These are phyloP conservation scores for Notodonta ziczac DNA, from an alignment of 2,888 invertebrate species.

Conservation along the genomic window DNA sequence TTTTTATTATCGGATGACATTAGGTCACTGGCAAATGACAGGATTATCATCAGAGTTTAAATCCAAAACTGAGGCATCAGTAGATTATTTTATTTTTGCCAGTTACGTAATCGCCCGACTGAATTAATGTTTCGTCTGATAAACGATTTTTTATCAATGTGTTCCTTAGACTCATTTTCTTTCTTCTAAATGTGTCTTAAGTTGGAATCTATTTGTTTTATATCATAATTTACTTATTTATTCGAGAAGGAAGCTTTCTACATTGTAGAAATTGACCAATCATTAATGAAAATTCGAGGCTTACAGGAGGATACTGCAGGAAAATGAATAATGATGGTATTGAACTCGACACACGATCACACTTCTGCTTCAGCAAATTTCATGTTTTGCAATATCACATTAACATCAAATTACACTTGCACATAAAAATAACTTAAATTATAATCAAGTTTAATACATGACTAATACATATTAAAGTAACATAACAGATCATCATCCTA, in stretches of 20 bases:
- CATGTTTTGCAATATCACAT: conserved; percentile 48
- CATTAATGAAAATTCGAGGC: conserved; percentile 28
- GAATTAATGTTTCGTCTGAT: neutral
- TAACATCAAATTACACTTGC: conserved; percentile 34
- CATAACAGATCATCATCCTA: conserved; percentile 28
- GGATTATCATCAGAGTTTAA: neutral
- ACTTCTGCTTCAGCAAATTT: conserved; percentile 56
- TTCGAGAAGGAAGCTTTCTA: conserved; percentile 49
- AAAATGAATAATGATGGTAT: conserved; percentile 30
- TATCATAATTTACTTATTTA: neutral
- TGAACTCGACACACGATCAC: conserved; percentile 49
- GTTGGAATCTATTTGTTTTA: conserved; percentile 2
- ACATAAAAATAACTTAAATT: conserved; percentile 30
- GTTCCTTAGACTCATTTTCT: neutral
- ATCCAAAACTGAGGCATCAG: neutral
- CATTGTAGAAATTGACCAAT: conserved; percentile 32
- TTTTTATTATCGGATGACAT: neutral
- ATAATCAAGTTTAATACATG: neutral
- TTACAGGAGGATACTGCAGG: conserved; percentile 33
- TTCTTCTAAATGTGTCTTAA: neutral
- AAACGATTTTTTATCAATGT: neutral
- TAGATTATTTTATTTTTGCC: neutral
- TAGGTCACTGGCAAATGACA: neutral
- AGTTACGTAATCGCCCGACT: neutral
- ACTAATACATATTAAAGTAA: neutral